Percentiles rank a stretch among this genome's conserved stretches.
Conservation (phyloP, 2,113 vertebrate species). For the Microcebus griseorufus region DNA sequence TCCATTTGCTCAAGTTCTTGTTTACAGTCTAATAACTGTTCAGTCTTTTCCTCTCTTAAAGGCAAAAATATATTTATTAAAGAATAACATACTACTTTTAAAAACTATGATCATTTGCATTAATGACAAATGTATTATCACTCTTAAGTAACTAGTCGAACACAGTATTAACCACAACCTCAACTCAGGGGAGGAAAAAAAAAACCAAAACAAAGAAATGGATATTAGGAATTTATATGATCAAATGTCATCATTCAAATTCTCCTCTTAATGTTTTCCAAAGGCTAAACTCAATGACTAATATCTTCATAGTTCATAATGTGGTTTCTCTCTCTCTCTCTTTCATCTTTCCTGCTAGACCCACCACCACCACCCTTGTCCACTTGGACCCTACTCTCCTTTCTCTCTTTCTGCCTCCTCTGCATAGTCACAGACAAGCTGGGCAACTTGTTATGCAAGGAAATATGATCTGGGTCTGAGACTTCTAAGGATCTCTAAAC, state of each 20-base stretch:
- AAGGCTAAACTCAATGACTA: neutral
- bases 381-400: neutral
- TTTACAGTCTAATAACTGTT: constrained; percentile 96
- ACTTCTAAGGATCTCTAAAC: neutral
- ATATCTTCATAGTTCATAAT: neutral
- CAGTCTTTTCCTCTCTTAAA: constrained; percentile 97
- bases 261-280: neutral
- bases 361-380: neutral
- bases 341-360: neutral
- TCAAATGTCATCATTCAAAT: neutral
- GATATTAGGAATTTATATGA: neutral
- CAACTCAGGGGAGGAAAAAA: neutral
- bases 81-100: neutral
- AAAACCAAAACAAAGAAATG: neutral
- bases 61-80: constrained; percentile 53
- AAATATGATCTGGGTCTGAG: constrained; percentile 6
- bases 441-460: neutral
- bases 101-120: constrained; percentile 34
- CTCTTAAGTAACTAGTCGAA: constrained; percentile 1
- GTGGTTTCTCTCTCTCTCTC: neutral
- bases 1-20: constrained; percentile 97
- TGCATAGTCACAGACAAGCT: neutral
- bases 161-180: neutral
- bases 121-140: constrained; percentile 21
- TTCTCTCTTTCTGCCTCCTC: neutral